Evolutionary conservation across 2,888 invertebrate genomes (phyloP), one percentile per base, ranked within the genome.

Genomic region (Meandrusa payeni): DNA sequence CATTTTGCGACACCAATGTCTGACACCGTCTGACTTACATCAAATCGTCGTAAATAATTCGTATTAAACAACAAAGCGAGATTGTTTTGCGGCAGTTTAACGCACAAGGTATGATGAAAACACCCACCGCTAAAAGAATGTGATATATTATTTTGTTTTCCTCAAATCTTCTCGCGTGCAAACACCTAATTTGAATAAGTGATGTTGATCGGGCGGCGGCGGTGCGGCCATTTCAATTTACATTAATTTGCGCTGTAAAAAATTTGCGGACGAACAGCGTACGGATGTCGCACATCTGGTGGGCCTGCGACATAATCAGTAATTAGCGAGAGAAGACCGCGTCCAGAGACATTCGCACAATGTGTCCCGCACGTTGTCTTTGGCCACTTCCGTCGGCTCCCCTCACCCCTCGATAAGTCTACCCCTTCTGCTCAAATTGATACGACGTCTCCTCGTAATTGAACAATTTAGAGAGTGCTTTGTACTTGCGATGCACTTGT

Each of bases 241-340:
- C 34, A 37, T 47, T 47, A 40, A 50, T 47, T 54, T 41, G 34
- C 22, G 28, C 19, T 32, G 47, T 61, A 64, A 64, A 66, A 68
- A 60, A 51, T 46, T 40, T 34, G 49, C 46, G 48, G 59, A 55
- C 52, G 48, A 47, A 47, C 54, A 68, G 61, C 61, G 48, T 65
- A 61, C 86, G 87, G 87, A 87, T 87, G 87, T 82, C 67, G 74
- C 77, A 78, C 87, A 87, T 86, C 77, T 86, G 87, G 75, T 78
- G 72, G 59, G 61, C 70, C 69, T 74, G 75, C 74, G 79, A 76
- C 79, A 77, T 76, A 79, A 80, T 81, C 77, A 76, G 79, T 78
- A 83, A 86, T 86, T 86, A 85, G 79, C 75, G 60, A 75, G 73
- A 67, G 69, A 72, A 69, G 66, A 66, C 61, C 57, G 65, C 64